Evolutionary conservation across 2,888 invertebrate species (phyloP).

Genomic region (Rhamphomyia laevipes): DNA sequence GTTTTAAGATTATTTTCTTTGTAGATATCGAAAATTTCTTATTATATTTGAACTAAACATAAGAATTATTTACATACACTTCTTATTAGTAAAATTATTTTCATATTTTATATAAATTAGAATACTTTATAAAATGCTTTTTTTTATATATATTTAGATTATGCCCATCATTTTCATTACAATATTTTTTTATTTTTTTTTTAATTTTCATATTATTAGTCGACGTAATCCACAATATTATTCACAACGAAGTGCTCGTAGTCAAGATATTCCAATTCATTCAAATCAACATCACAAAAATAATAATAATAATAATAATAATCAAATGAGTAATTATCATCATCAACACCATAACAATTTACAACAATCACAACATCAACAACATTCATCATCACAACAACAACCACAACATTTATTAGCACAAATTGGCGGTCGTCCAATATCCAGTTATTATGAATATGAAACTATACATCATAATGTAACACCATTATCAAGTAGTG

Average conservation of each 20-base stretch:
- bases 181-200: background rate
- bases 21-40: too few relatives aligned
- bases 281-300: background rate
- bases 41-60: too few relatives aligned
- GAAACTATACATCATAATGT: slow-evolving; percentile 60
- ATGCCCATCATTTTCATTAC: background rate
- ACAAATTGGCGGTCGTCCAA: slow-evolving; percentile 43
- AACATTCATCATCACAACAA: slow-evolving; percentile 29
- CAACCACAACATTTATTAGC: slow-evolving; percentile 27
- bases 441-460: slow-evolving; percentile 77
- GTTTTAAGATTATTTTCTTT: too few relatives aligned
- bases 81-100: background rate
- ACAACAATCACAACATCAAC: slow-evolving; percentile 14
- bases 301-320: background rate
- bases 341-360: slow-evolving; percentile 11
- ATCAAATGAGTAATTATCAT: slow-evolving; percentile 11
- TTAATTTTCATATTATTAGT: slow-evolving; percentile 28
- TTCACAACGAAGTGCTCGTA: slow-evolving; percentile 46
- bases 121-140: background rate
- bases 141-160: background rate
- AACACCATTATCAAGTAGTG: slow-evolving; percentile 34
- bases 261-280: slow-evolving; percentile 41
- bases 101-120: background rate
- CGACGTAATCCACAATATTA: slow-evolving; percentile 57
- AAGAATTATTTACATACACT: too few relatives aligned